A percentile compares a stretch with the other conserved stretches of the same genome.
These are phyloP conservation scores for human DNA, from an alignment of 2,113 vertebrate species.

Conservation along the genomic window GRCh38 chr2:33641001-33641500, in stretches of 20 bases:
- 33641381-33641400: not conserved
- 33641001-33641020: not conserved
- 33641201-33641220: not conserved
- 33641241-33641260: not conserved
- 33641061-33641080: not conserved
- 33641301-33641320: not conserved
- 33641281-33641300: not conserved
- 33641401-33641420: not conserved
- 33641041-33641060: not conserved
- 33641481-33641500: not conserved
- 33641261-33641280: not conserved
- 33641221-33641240: not conserved
- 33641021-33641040: not conserved
- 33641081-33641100: not conserved
- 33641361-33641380: not conserved
- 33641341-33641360: not conserved
- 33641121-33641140: not conserved
- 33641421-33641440: not conserved
- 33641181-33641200: not conserved
- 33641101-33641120: not conserved
- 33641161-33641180: not conserved
- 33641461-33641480: not conserved
- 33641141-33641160: not conserved
- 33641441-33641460: not conserved
- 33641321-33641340: not conserved